Evolutionary conservation across 92 coral and sea anemone species (phyloP).

Genomic region (Actinostola sp.): DNA sequence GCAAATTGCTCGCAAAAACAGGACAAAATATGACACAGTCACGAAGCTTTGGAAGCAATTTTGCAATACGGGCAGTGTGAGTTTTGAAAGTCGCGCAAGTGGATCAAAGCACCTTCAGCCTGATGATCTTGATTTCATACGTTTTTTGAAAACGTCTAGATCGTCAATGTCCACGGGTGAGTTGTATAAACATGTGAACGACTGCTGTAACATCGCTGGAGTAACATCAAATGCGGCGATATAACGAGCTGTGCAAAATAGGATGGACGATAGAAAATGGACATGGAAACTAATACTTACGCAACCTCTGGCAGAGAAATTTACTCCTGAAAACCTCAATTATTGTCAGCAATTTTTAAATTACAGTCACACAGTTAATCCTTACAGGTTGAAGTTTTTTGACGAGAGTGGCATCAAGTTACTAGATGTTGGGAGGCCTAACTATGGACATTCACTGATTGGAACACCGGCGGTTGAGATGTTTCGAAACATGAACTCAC

Average conservation of each 20-base stretch:
- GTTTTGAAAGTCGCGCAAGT: conserved; percentile 23
- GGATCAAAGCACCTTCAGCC: conserved; percentile 38
- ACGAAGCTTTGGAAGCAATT: conserved; percentile 29
- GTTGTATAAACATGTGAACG: conserved; percentile 24
- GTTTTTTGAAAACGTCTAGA: conserved; percentile 37
- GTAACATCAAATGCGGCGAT: conserved; percentile 37
- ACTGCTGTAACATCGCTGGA: conserved; percentile 22
- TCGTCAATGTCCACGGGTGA: conserved; percentile 50
- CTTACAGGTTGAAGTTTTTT: conserved; percentile 24
- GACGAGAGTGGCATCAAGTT: conserved; percentile 32
- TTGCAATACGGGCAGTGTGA: conserved; percentile 8
- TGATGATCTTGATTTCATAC: conserved; percentile 47
- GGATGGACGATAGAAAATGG: conserved; percentile 26
- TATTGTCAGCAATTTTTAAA: conserved; percentile 38
- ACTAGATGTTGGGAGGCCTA: conserved; percentile 29
- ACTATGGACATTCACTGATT: conserved; percentile 39
- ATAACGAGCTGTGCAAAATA: conserved; percentile 21
- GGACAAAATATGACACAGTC: conserved; percentile 30
- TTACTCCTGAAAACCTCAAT: conserved; percentile 19
- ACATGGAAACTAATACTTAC: conserved; percentile 51
- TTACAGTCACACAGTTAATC: conserved; percentile 37
- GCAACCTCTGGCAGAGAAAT: conserved; percentile 36
- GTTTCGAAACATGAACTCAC: too few relatives aligned
- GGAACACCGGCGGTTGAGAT: conserved; percentile 45
- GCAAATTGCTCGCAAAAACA: conserved; percentile 21